Evolutionary conservation across 2,888 invertebrate species (phyloP), one percentile per base, ranked within the genome.

Genomic region (Galerucella calmariensis): DNA sequence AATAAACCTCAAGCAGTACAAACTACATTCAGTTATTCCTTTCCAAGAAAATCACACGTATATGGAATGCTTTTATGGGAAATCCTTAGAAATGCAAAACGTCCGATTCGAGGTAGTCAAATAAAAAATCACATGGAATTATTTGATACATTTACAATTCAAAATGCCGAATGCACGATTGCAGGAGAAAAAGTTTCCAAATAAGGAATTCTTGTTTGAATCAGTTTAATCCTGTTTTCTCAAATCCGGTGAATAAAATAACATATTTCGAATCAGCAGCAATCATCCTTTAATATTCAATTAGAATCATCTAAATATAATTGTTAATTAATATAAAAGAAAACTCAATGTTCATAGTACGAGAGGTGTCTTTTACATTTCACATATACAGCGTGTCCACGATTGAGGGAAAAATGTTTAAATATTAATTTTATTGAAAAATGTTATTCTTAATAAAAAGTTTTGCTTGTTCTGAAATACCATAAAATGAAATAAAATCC

Each of bases 61-160:
- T n/a, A 51, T 5, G 51, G 51, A 27, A 59, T 59, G 20, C 59
- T 59, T 59, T 20, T 59, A 59, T 59, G 59, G 59, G 59, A 59
- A 16, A 59, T 27, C 24, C 27, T 59, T 59, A 27, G 35, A 59
- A 59, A 27, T 59, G 59, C 14, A 59, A 27, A 41, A n/a, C 62
- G 62, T 14, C 16, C 41, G 41, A 41, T 41, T n/a, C 14, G 12
- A 62, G 6, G 62, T 44, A 14, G 44, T 41, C 44, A 62, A 62
- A 62, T 41, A 62, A 41, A 41, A 41, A 41, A 16, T 41, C 6
- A 12, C 35, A 62, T 12, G 59, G 12, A 59, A 59, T 24, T 59
- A 20, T 14, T 51, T 51, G n/a, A 12, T 20, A 27, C 20, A 20
- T 59, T 27, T 59, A 9, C 14, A 12, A 27, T 24, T 59, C 24